These are phyloP conservation scores for Notoglanidium macrostoma DNA, from an alignment of 2,797 vertebrate genomes.

Conservation along the genomic window DNA sequence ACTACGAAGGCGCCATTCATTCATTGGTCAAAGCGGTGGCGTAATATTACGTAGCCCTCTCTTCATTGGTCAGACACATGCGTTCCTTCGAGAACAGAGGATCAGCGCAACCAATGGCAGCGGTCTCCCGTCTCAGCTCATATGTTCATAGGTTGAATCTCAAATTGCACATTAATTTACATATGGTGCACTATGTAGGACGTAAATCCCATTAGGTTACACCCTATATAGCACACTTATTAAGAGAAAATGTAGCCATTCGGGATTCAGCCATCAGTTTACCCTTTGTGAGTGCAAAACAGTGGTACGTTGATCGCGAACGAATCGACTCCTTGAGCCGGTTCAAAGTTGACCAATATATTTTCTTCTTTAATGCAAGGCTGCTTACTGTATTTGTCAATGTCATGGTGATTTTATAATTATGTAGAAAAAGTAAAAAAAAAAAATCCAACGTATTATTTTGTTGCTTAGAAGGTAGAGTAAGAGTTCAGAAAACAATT, in stretches of 20 bases:
- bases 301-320: no score
- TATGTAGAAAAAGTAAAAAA: neutral
- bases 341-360: neutral
- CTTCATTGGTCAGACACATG: constrained; percentile 61
- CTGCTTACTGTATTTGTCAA: neutral
- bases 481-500: neutral
- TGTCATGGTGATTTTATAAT: neutral
- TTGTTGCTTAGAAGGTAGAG: neutral
- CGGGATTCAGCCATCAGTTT: neutral
- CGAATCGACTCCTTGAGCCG: neutral
- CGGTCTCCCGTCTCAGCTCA: constrained; percentile 63
- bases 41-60: constrained; percentile 68
- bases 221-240: neutral
- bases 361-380: neutral
- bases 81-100: constrained; percentile 6
- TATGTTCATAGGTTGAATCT: constrained; percentile 24
- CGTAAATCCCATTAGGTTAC: neutral
- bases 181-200: neutral
- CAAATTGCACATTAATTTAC: neutral
- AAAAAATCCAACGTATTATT: neutral
- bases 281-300: neutral
- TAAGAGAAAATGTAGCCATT: constrained; percentile 11
- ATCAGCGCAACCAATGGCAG: constrained; percentile 65
- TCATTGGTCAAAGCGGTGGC: constrained; percentile 67
- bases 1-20: rapidly evolving